Evolutionary conservation across 2,797 vertebrate species (phyloP).

Genomic region (Rhodeus uyekii): DNA sequence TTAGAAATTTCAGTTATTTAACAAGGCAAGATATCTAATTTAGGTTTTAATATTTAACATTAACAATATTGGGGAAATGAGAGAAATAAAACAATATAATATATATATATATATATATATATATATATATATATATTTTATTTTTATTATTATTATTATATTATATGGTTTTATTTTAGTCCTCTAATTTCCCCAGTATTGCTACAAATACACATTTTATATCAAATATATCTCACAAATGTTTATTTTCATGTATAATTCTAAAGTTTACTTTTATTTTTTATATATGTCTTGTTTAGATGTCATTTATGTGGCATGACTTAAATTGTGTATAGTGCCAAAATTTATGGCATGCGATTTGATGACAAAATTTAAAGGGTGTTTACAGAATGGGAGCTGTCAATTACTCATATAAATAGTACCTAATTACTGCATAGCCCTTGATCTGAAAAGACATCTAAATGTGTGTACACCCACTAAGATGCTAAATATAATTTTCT

Average conservation of each 20-base stretch:
- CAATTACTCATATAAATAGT: not conserved
- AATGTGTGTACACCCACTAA: not conserved
- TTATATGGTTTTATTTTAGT: no score
- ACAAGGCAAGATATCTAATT: no score
- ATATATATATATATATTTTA: not conserved
- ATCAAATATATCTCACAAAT: no score
- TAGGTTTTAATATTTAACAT: not conserved
- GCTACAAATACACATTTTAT: no score
- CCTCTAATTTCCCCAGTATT: no score
- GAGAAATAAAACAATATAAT: not conserved
- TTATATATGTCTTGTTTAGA: no score
- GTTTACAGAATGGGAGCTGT: not conserved
- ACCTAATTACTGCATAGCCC: not conserved
- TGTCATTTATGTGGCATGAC: no score
- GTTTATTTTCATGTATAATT: no score
- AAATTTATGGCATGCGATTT: not conserved
- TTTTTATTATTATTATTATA: no score
- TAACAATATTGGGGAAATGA: not conserved
- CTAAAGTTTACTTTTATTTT: no score
- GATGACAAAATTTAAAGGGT: not conserved
- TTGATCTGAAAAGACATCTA: not conserved
- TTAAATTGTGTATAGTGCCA: no score
- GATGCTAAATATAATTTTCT: not conserved
- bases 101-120: not conserved
- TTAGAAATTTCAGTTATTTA: no score